Base-by-base conservation (phyloP, 2,888 invertebrate species). In the Limnephilus auricula region DNA sequence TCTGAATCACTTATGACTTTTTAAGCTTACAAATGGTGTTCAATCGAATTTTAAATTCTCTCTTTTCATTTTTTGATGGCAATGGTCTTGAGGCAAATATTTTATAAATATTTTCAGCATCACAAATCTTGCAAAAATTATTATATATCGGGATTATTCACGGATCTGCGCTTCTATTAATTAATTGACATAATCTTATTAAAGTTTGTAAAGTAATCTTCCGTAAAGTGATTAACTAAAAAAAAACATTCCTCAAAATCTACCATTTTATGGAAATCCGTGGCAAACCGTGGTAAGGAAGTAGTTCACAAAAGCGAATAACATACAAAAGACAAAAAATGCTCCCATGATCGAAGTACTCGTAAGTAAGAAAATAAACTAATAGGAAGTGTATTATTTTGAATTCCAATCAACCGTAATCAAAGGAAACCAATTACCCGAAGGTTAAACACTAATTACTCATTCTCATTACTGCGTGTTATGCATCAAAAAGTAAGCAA, bases 381-480 rank as follows among this genome's bases (percentile, higher is more conserved):
- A 9, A n/a, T 65, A 65, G 65, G 65, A 65, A 65, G n/a, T 65
- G 65, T 65, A 25, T 65, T 65, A 25, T 65, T 65, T 65, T n/a
- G 25, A 65, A 65, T 65, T 65, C 65, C 65, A 65, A 65, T 65
- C 65, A 65, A 65, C 65, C 65, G 65, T 65, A 65, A 65, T n/a
- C 65, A 65, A 65, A 65, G 50, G 2, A 93, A 91, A 89, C 79
- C n/a, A 87, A 84, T 91, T 79, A 88, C n/a, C 78, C 12, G 34
- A 82, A 34, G 82, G 82, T 82, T 82, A 34, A 34, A n/a, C 2
- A 82, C 32, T 82, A 82, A 65, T 65, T 65, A 65, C 65, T n/a
- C 65, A 65, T 65, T 65, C 65, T 65, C 65, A 65, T 65, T 65
- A 65, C n/a, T 6, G 65, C n/a, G 50, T 50, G 65, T 65, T 65